A percentile compares a stretch with the other conserved stretches of the same genome.
Evolutionary conservation across 2,888 invertebrate genomes (phyloP).

Genomic region (Pilophorus perplexus): DNA sequence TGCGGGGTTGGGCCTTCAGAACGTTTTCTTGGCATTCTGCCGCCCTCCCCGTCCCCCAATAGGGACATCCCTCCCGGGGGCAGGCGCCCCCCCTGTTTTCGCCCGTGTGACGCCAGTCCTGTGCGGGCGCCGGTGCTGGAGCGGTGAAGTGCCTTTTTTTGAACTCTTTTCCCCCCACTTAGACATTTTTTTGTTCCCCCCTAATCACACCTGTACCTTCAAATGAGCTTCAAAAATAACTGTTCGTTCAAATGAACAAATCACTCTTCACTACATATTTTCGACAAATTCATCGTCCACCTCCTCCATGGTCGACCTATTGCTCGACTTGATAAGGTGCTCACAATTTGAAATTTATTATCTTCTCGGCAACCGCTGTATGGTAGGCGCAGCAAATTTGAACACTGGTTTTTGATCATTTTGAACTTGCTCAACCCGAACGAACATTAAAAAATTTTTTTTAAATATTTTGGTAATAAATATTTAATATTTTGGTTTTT

Average conservation of each 20-base stretch:
- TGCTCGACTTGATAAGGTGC: conserved; percentile 38
- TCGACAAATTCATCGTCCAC: conserved; percentile 26
- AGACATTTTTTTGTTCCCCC: not conserved
- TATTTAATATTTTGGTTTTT: too few species aligned
- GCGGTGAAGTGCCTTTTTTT: conserved; percentile 25
- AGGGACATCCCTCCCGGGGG: not conserved
- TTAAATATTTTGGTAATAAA: too few species aligned
- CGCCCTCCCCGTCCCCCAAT: not conserved
- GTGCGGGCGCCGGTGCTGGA: conserved; percentile 26
- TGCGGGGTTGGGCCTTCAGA: not conserved
- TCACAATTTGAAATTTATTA: not conserved
- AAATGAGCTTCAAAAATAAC: too few species aligned
- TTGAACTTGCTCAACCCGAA: too few species aligned
- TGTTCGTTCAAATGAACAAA: conserved; percentile 8
- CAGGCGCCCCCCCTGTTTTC: conserved; percentile 3
- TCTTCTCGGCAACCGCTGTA: not conserved
- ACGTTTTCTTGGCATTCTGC: conserved; percentile 22
- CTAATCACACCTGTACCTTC: not conserved
- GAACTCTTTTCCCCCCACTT: too few species aligned
- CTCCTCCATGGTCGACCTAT: conserved; percentile 35
- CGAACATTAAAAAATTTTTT: too few species aligned
- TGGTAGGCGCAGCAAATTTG: too few species aligned
- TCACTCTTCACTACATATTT: not conserved
- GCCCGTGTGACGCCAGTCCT: conserved; percentile 26
- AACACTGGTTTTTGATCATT: too few species aligned